Percentiles rank a stretch among this genome's conserved stretches.
Evolutionary conservation across 1,140 invertebrate genomes (phyloP).

Genomic region (Oedothorax gibbosus): DNA sequence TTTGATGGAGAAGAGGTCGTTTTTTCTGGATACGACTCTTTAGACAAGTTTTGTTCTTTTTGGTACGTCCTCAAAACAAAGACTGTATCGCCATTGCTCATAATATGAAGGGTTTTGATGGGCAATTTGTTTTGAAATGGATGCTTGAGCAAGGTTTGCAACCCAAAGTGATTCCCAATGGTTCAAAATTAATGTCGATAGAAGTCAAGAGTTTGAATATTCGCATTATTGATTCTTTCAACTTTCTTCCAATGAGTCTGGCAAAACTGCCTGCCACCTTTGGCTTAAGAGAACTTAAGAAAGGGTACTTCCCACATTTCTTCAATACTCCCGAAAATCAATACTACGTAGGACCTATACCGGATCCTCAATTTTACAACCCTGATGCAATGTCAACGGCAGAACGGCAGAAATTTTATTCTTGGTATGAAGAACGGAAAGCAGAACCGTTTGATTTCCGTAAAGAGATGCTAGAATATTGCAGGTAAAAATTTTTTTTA

Average conservation of each 20-base stretch:
- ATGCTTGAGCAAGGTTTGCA: slow-evolving; percentile 2
- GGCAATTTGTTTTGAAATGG: not conserved
- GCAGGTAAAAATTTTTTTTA: not conserved
- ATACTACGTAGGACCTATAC: slow-evolving; percentile 4
- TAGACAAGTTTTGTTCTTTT: no score
- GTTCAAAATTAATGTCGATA: slow-evolving; percentile 26
- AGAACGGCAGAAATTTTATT: not conserved
- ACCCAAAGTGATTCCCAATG: slow-evolving; percentile 5
- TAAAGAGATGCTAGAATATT: not conserved
- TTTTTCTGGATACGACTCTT: no score
- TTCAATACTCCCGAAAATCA: slow-evolving; percentile 50
- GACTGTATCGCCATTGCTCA: not conserved
- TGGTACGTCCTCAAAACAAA: not conserved
- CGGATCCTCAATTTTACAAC: not conserved
- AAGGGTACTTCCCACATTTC: slow-evolving; percentile 61
- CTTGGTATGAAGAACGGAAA: not conserved
- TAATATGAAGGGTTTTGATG: slow-evolving; percentile 1
- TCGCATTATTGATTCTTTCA: slow-evolving; percentile 11
- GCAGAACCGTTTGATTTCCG: not conserved
- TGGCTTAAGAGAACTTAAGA: slow-evolving; percentile 44
- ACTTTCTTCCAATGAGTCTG: slow-evolving; percentile 47
- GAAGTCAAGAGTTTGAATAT: not conserved
- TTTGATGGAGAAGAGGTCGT: no score
- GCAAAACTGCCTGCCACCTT: slow-evolving; percentile 33
- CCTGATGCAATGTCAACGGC: not conserved